Percentiles rank a stretch among this genome's conserved stretches.
phyloP scores from a whole-genome alignment of 2,797 vertebrate genomes.

The Setipinna tenuifilis region DNA sequence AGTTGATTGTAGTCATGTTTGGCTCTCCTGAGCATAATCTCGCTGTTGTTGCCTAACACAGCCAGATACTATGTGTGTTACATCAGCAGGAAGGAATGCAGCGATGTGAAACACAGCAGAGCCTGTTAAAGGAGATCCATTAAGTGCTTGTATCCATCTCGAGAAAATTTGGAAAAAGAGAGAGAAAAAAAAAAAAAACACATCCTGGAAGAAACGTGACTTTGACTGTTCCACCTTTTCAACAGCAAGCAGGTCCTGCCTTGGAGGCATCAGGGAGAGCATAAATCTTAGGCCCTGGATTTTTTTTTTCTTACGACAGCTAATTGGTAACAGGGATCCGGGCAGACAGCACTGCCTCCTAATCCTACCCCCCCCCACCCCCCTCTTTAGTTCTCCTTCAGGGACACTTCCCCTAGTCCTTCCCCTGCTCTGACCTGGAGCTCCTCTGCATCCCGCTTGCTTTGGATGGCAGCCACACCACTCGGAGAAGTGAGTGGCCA shows the following conservation, averaged over 20 bases:
- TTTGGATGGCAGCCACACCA: slow-evolving; percentile 42
- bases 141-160: not conserved
- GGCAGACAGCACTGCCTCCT: slow-evolving; percentile 39
- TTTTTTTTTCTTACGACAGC: slow-evolving; percentile 58
- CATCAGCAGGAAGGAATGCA: not conserved
- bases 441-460: too few species aligned
- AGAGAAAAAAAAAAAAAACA: too few species aligned
- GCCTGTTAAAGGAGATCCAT: not conserved
- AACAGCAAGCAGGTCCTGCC: not conserved
- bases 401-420: slow-evolving; percentile 57
- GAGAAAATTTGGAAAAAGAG: not conserved
- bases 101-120: not conserved
- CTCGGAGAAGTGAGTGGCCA: slow-evolving; percentile 51
- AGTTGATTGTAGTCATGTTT: not conserved
- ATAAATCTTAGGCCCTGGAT: slow-evolving; percentile 58
- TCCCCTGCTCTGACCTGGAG: not conserved
- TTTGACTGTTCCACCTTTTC: not conserved
- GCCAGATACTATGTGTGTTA: not conserved
- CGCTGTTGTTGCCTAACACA: not conserved
- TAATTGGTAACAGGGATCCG: slow-evolving; percentile 73
- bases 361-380: slow-evolving; percentile 50
- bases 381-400: slow-evolving; percentile 51
- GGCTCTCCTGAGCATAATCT: not conserved
- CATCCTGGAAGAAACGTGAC: not conserved
- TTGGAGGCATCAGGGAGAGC: slow-evolving; percentile 11